Evolutionary conservation across 2,113 vertebrate genomes (phyloP).

Genomic region (Chitala chitala): DNA sequence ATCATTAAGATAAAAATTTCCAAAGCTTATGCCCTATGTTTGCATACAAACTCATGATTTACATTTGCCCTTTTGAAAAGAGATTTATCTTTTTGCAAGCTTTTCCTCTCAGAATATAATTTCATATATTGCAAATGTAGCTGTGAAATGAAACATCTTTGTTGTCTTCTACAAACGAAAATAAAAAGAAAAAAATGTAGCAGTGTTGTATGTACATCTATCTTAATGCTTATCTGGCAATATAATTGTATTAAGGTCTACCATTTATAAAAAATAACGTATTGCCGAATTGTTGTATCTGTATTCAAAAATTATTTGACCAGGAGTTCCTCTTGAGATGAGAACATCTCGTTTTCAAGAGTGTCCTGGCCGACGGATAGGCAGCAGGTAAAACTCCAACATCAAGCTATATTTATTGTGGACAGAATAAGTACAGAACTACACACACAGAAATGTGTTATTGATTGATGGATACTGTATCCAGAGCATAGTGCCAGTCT

Average conservation of each 20-base stretch:
- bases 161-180: slow-evolving; percentile 72
- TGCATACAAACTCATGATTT: slow-evolving; percentile 45
- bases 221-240: slow-evolving; percentile 71
- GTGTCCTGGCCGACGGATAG: slow-evolving; percentile 73
- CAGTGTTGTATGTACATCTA: slow-evolving; percentile 66
- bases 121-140: slow-evolving; percentile 21
- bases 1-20: slow-evolving; percentile 32
- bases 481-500: no score
- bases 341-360: slow-evolving; percentile 77
- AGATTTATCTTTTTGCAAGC: slow-evolving; percentile 31
- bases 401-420: slow-evolving; percentile 51
- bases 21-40: slow-evolving; percentile 43
- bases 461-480: neutral
- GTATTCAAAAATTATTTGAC: slow-evolving; percentile 76
- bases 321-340: slow-evolving; percentile 79
- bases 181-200: slow-evolving; percentile 50
- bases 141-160: slow-evolving; percentile 46
- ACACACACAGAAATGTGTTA: slow-evolving; percentile 16
- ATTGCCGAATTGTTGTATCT: slow-evolving; percentile 71
- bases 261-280: slow-evolving; percentile 61
- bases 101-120: neutral
- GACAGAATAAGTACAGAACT: slow-evolving; percentile 20
- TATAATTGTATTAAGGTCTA: no score
- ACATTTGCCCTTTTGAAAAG: slow-evolving; percentile 61
- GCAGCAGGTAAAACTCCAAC: slow-evolving; percentile 75